A percentile compares a stretch with the other conserved stretches of the same genome.
phyloP scores from a whole-genome alignment of 2,888 invertebrate genomes.

The Hemistola chrysoprasaria region DNA sequence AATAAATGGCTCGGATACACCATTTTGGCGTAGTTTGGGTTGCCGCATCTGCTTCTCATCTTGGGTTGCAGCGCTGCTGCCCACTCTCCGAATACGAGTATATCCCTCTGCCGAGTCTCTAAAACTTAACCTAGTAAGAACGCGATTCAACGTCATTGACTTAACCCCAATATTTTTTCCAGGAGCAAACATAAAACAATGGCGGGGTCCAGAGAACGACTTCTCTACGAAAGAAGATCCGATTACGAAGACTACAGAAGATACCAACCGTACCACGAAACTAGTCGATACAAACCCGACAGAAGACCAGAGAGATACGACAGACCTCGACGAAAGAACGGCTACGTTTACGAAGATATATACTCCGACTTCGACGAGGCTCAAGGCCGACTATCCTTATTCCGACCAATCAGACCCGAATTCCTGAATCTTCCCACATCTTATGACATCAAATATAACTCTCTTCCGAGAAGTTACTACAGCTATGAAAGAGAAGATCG shows the following conservation, averaged over 20 bases:
- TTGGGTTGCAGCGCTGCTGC: no score
- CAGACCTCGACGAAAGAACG: conserved; percentile 65
- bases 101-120: no score
- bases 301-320: conserved; percentile 39
- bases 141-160: no score
- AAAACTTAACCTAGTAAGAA: no score
- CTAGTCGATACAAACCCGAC: conserved; percentile 37
- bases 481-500: conserved; percentile 56
- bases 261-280: conserved; percentile 42
- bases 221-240: conserved; percentile 64
- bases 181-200: conserved; percentile 58
- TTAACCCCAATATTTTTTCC: no score
- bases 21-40: no score
- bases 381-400: conserved; percentile 70
- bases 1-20: no score
- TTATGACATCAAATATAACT: conserved; percentile 69
- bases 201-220: conserved; percentile 72
- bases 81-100: no score
- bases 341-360: conserved; percentile 76
- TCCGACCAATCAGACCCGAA: conserved; percentile 75
- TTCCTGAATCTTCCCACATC: conserved; percentile 68
- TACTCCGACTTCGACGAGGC: conserved; percentile 77
- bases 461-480: conserved; percentile 68
- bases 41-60: no score
- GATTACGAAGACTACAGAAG: conserved; percentile 57